A percentile compares a stretch with the other conserved stretches of the same genome.
These are phyloP conservation scores for Tauraco erythrolophus DNA, from an alignment of 2,113 vertebrate genomes.

Conservation along the genomic window DNA sequence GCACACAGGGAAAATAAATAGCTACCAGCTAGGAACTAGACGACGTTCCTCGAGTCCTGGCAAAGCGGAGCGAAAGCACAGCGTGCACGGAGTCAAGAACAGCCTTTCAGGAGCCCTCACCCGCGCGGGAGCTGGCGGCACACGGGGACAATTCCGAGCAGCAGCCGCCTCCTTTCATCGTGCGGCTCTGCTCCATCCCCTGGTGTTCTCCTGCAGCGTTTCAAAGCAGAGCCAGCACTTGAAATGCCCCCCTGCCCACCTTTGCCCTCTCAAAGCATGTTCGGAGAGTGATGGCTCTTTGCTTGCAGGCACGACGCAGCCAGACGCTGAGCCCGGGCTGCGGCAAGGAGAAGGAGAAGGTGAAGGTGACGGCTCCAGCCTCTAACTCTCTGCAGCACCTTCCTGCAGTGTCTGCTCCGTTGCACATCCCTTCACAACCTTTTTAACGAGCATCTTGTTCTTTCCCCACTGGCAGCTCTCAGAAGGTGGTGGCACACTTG, in stretches of 20 bases:
- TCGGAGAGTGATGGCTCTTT: background rate
- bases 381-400: background rate
- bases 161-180: background rate
- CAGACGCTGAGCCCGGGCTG: accelerated
- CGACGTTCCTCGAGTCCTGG: accelerated
- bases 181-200: background rate
- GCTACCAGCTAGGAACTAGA: background rate
- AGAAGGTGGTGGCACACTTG: background rate
- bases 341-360: background rate
- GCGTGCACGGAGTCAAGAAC: background rate
- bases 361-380: background rate
- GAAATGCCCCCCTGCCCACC: background rate
- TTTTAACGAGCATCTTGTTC: background rate
- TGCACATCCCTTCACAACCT: accelerated
- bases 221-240: conserved; percentile 3
- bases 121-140: background rate
- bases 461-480: background rate
- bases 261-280: background rate
- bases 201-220: background rate
- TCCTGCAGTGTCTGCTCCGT: background rate
- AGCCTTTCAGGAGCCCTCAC: conserved; percentile 23
- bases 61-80: background rate
- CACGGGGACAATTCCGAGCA: background rate
- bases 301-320: background rate
- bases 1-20: background rate